Percentiles rank a stretch among this genome's conserved stretches.
phyloP scores from a whole-genome alignment of 2,797 vertebrate genomes.

The Darevskia nairensis region DNA sequence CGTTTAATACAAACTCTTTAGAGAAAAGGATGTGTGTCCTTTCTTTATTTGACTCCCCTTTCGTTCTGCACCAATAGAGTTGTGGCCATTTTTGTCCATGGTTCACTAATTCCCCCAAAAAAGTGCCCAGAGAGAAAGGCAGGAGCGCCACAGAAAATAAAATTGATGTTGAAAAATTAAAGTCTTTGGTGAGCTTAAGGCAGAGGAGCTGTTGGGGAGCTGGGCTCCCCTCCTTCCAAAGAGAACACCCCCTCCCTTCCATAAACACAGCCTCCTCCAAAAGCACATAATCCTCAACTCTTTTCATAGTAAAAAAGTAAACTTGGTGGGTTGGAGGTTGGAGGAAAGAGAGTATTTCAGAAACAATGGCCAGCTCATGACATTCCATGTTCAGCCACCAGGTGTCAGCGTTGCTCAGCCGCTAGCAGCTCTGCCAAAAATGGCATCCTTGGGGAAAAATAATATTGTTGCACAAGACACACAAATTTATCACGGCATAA shows the following conservation, averaged over 20 bases:
- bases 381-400: background rate
- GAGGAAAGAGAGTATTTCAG: no score
- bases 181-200: background rate
- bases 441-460: rapidly evolving
- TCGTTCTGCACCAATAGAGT: background rate
- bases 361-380: background rate
- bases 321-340: background rate
- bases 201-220: no score
- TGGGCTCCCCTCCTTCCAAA: background rate
- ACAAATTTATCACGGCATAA: background rate
- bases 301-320: background rate
- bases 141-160: background rate
- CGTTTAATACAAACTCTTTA: no score
- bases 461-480: background rate
- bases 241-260: no score
- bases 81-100: background rate
- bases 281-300: background rate
- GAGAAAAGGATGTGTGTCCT: no score
- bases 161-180: no score
- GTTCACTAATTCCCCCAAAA: background rate
- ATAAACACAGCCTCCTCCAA: background rate
- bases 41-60: background rate
- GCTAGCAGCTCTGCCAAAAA: background rate
- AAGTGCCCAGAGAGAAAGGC: background rate
- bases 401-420: background rate